Evolutionary conservation across 1,140 invertebrate species (phyloP).

Genomic region (Lasioglossum baleicum): DNA sequence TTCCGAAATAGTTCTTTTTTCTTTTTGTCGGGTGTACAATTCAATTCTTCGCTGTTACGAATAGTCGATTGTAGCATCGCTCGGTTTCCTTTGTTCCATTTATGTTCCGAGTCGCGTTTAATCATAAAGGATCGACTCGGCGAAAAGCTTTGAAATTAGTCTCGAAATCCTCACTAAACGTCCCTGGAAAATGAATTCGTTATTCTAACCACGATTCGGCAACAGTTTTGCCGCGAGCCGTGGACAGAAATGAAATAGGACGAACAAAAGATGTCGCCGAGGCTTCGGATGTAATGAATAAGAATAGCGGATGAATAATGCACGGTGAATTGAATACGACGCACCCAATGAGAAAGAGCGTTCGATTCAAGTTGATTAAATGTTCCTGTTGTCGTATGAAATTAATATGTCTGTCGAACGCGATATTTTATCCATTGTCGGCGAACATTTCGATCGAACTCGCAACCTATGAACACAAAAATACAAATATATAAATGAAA

Average conservation of each 20-base stretch:
- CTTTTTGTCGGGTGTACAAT: too few relatives aligned
- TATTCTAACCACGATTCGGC: neutral
- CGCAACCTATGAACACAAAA: too few relatives aligned
- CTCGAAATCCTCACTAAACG: neutral
- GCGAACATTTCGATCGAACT: too few relatives aligned
- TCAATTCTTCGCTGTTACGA: too few relatives aligned
- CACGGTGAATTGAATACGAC: neutral
- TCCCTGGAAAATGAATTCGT: slow-evolving; percentile 26
- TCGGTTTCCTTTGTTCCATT: too few relatives aligned
- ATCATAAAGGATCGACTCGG: too few relatives aligned
- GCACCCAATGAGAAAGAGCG: slow-evolving; percentile 9
- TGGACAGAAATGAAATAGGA: neutral
- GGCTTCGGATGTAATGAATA: neutral
- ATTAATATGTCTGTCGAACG: neutral
- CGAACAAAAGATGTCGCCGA: too few relatives aligned
- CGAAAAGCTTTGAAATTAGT: neutral
- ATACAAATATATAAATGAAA: too few relatives aligned
- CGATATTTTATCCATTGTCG: neutral
- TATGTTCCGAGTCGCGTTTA: too few relatives aligned
- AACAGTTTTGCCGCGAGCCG: neutral
- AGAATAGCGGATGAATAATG: slow-evolving; percentile 29
- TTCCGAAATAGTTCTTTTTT: too few relatives aligned
- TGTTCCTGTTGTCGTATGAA: neutral
- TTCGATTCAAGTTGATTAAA: slow-evolving; percentile 17
- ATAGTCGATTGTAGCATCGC: too few relatives aligned